A percentile compares a stretch with the other conserved stretches of the same genome.
These are phyloP conservation scores for Rhagonycha lutea DNA, from an alignment of 2,888 invertebrate genomes.

Conservation along the genomic window DNA sequence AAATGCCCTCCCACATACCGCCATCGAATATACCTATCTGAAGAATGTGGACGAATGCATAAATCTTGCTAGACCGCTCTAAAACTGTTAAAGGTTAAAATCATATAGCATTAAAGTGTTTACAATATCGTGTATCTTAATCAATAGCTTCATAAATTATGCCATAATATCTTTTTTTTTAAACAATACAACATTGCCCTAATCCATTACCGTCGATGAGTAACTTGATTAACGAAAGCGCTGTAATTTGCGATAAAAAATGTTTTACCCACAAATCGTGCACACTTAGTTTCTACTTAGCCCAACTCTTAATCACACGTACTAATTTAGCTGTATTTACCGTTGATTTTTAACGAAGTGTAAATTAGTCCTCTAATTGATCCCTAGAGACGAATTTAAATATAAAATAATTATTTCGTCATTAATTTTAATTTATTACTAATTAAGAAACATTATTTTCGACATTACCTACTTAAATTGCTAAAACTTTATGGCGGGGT, in stretches of 20 bases:
- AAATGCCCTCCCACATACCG: constrained; percentile 40
- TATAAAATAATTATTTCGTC: not conserved
- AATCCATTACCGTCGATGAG: not conserved
- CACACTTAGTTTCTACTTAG: not conserved
- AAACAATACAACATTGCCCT: not conserved
- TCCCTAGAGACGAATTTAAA: not conserved
- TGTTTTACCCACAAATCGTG: not conserved
- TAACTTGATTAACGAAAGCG: not conserved
- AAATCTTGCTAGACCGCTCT: constrained; percentile 41
- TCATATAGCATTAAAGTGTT: constrained; percentile 41
- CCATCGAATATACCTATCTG: constrained; percentile 37
- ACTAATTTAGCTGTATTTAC: not conserved
- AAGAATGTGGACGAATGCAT: constrained; percentile 38
- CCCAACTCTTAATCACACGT: not conserved
- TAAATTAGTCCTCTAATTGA: not conserved
- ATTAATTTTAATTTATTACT: not conserved
- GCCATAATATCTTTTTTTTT: constrained; percentile 11
- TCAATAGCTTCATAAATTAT: constrained; percentile 35
- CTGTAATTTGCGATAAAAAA: not conserved
- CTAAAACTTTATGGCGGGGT: not conserved
- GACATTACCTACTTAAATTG: not conserved
- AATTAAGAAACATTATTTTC: not conserved
- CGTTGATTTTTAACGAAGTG: not conserved
- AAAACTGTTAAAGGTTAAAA: constrained; percentile 41
- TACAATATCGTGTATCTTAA: constrained; percentile 40